Evolutionary conservation across 2,888 invertebrate genomes (phyloP), one percentile per base, ranked within the genome.

Genomic region (Octonoba sinensis): DNA sequence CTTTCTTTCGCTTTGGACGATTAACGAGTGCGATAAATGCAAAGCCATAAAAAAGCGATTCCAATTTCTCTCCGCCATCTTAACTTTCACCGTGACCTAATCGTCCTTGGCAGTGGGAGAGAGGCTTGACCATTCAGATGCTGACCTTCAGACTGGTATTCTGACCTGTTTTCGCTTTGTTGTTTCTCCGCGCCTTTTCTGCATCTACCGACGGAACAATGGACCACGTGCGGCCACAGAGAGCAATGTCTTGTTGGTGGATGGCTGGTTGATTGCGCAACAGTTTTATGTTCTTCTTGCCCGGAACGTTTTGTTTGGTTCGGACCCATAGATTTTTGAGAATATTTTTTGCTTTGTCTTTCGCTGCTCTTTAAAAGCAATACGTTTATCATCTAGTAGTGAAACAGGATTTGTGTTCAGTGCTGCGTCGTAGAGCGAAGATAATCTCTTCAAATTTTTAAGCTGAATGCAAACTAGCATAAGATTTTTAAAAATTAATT

Each of bases 81-180:
- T 71, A 72, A 79, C 72, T 78, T 79, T 72, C 78, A 72, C 78
- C 66, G 78, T 79, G 78, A 79, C 78, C 78, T 79, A 72, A 72
- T 79, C 72, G 78, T 79, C 78, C 78, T 79, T 79, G 78, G 66
- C 78, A 72, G 72, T 79, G 78, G 66, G 65, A 51, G 56, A 73
- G 56, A 36, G 54, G 78, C 78, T 79, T 79, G 78, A 79, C 78
- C 78, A 79, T 72, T 65, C 75, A 60, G 66, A 60, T 59, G 66
- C 67, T 67, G 78, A 79, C 78, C 78, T 79, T 79, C 78, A 79
- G 51, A 46, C 47, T 24, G 24, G 57, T 47, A 79, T 36, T 79
- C 78, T 79, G 78, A 72, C 72, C 72, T 66, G 72, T 70, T 77
- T 77, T 75, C 36, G 36, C 36, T 36, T 36, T 36, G 36, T 36